Conservation (phyloP, 2,797 vertebrate genomes). For the Pantherophis vulpinus region DNA sequence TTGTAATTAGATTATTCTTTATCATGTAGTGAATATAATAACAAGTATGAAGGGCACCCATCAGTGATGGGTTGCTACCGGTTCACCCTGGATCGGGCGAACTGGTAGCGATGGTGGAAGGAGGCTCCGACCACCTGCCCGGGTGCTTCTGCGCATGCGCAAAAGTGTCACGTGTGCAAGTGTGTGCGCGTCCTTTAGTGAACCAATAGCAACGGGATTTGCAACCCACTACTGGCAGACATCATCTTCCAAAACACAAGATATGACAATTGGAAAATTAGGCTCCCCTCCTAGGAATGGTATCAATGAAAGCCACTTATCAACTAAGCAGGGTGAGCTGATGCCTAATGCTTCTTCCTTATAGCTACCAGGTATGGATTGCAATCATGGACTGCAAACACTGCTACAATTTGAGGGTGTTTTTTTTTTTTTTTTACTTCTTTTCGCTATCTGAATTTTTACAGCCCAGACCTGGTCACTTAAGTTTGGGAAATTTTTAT, state of each 20-base stretch:
- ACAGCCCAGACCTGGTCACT: neutral
- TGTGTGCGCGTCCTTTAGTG: accelerated
- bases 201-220: too few species aligned
- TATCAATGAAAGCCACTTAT: neutral
- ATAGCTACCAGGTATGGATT: neutral
- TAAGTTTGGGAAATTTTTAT: neutral
- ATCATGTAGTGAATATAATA: neutral
- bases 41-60: neutral
- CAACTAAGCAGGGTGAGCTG: neutral
- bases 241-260: neutral
- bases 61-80: too few species aligned
- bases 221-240: too few species aligned
- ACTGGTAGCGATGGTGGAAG: too few species aligned
- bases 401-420: neutral
- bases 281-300: neutral
- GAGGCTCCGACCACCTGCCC: too few species aligned
- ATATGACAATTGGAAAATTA: neutral
- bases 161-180: too few species aligned
- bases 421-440: neutral
- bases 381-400: neutral
- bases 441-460: neutral
- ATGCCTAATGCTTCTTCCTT: neutral
- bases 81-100: too few species aligned
- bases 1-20: neutral
- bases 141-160: too few species aligned